These are phyloP conservation scores for Ceriagrion tenellum DNA, from an alignment of 2,888 invertebrate species.

Conservation along the genomic window DNA sequence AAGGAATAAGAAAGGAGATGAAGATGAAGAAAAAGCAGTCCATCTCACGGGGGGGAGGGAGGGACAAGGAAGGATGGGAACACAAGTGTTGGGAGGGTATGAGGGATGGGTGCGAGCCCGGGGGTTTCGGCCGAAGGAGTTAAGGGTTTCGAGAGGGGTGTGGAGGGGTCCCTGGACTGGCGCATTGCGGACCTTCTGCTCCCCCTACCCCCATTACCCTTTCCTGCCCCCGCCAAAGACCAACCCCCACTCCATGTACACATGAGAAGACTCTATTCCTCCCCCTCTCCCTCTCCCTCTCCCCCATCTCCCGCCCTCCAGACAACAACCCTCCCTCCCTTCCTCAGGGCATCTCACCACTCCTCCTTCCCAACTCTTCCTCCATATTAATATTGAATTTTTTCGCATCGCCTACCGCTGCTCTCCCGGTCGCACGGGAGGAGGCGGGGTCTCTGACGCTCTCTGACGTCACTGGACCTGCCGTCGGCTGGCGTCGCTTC, in stretches of 20 bases:
- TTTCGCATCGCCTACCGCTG: slow-evolving; percentile 80
- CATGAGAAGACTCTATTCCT: neutral
- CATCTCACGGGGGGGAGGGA: neutral
- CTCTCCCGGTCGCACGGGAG: slow-evolving; percentile 72
- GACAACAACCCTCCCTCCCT: neutral
- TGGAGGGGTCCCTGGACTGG: slow-evolving; percentile 74
- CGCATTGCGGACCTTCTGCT: slow-evolving; percentile 79
- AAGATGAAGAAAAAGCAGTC: slow-evolving; percentile 49
- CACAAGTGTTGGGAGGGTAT: neutral
- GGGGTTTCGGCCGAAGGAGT: neutral
- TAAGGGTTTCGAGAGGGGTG: neutral
- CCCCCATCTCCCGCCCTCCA: neutral
- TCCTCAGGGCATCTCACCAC: neutral
- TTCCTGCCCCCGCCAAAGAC: neutral
- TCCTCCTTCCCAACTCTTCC: slow-evolving; percentile 83
- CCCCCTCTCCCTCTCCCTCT: neutral
- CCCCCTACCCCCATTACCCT: neutral
- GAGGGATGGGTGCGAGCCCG: neutral
- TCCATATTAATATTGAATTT: slow-evolving; percentile 91
- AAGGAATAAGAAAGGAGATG: too few species aligned
- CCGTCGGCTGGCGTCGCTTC: neutral
- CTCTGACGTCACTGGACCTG: slow-evolving; percentile 48
- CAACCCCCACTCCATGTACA: neutral
- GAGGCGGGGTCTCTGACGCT: slow-evolving; percentile 47
- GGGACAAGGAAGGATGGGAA: neutral